Percentiles rank a stretch among this genome's conserved stretches.
Evolutionary conservation across 2,797 vertebrate species (phyloP).

Genomic region (Poeciliopsis turneri): DNA sequence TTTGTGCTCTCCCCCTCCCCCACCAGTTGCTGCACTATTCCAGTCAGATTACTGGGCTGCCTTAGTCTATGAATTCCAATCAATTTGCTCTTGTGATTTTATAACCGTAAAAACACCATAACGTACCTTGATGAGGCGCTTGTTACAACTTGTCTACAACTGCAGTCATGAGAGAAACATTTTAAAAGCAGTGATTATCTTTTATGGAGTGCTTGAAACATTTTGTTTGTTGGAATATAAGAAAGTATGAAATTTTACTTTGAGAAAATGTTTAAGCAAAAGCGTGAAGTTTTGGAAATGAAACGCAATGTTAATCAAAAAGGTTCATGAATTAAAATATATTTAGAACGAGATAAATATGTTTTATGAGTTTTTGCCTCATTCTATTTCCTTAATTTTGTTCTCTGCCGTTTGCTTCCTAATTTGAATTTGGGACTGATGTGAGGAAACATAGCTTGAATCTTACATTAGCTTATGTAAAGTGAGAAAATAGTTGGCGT

Average conservation of each 20-base stretch:
- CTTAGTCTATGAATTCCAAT: neutral
- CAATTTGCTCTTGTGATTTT: neutral
- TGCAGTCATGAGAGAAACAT: neutral
- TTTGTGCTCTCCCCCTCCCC: neutral
- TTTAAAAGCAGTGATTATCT: neutral
- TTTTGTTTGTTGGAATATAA: neutral
- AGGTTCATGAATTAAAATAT: neutral
- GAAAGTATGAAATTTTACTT: neutral
- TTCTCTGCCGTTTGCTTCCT: conserved; percentile 58
- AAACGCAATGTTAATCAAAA: neutral
- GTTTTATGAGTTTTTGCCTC: neutral
- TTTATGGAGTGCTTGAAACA: neutral
- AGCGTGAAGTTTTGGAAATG: neutral
- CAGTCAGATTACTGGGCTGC: neutral
- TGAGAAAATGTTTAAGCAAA: neutral
- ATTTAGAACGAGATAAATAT: neutral
- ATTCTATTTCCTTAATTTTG: neutral
- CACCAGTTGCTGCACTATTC: neutral
- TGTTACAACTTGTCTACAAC: neutral
- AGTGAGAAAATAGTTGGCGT: conserved; percentile 65
- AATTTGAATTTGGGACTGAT: conserved; percentile 53
- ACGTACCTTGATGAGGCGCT: neutral
- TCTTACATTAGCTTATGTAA: conserved; percentile 57
- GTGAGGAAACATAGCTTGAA: conserved; percentile 48
- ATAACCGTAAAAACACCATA: neutral